Evolutionary conservation across 2,113 vertebrate genomes (phyloP).

Genomic region (Numenius arquata): DNA sequence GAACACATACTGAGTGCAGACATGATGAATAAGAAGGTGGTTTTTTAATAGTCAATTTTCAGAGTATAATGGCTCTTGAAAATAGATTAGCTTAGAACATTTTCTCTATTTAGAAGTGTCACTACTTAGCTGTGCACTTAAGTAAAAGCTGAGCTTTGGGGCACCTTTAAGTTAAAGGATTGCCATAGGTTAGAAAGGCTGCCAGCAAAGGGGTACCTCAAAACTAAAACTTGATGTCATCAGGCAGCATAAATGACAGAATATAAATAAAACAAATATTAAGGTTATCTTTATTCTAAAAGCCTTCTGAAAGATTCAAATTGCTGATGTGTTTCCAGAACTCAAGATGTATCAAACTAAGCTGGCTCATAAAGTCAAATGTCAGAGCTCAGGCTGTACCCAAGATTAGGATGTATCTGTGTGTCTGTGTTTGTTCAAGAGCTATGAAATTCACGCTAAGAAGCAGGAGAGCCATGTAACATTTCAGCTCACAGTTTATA

Average conservation of each 20-base stretch:
- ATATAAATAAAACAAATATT: not conserved
- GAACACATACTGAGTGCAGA: slow-evolving; percentile 18
- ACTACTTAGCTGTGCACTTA: not conserved
- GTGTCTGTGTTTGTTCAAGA: not conserved
- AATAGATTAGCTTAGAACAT: slow-evolving; percentile 52
- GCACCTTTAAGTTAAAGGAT: not conserved
- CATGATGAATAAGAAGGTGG: slow-evolving; percentile 50
- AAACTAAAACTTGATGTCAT: not conserved
- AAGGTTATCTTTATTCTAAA: not conserved
- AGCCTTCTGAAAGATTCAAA: not conserved
- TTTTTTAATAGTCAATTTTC: slow-evolving; percentile 60
- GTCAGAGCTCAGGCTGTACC: not conserved
- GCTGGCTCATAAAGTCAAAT: not conserved
- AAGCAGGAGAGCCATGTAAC: not conserved
- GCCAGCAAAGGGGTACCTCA: not conserved
- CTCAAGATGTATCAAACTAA: not conserved
- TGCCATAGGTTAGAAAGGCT: not conserved
- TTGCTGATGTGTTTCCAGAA: not conserved
- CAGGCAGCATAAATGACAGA: not conserved
- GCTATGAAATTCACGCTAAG: not conserved
- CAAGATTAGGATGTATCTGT: not conserved
- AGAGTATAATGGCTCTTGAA: slow-evolving; percentile 35
- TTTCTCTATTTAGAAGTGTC: slow-evolving; percentile 28
- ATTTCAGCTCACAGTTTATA: not conserved
- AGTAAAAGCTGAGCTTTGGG: not conserved